Evolutionary conservation across 2,113 vertebrate genomes (phyloP).

Genomic region (Alouatta palliata): DNA sequence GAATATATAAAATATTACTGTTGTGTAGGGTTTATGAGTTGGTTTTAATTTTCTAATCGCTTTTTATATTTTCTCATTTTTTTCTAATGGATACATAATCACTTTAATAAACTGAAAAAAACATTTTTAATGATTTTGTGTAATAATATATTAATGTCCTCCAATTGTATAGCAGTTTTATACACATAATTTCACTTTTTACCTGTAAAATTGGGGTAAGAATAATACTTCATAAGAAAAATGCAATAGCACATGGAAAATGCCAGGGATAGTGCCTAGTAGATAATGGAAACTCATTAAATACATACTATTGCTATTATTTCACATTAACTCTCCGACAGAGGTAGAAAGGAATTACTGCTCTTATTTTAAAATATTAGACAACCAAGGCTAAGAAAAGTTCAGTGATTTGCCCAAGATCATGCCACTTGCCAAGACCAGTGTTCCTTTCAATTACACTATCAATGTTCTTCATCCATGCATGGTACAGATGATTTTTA

Average conservation of each 20-base stretch:
- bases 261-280: background rate
- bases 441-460: background rate
- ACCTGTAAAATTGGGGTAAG: background rate
- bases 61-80: slow-evolving; percentile 12
- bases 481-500: background rate
- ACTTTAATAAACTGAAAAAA: background rate
- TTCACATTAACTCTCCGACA: background rate
- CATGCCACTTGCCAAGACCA: background rate
- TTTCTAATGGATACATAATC: background rate
- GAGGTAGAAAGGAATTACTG: background rate
- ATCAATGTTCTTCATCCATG: background rate
- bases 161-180: background rate
- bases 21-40: background rate
- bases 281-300: background rate
- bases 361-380: background rate
- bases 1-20: background rate
- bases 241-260: background rate
- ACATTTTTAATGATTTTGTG: slow-evolving; percentile 12
- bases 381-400: background rate
- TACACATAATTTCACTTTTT: background rate
- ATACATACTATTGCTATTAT: background rate
- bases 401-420: background rate
- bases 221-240: background rate
- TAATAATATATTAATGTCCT: background rate
- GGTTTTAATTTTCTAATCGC: background rate